phyloP scores from a whole-genome alignment of 2,113 vertebrate species.

The Antechinus flavipes region DNA sequence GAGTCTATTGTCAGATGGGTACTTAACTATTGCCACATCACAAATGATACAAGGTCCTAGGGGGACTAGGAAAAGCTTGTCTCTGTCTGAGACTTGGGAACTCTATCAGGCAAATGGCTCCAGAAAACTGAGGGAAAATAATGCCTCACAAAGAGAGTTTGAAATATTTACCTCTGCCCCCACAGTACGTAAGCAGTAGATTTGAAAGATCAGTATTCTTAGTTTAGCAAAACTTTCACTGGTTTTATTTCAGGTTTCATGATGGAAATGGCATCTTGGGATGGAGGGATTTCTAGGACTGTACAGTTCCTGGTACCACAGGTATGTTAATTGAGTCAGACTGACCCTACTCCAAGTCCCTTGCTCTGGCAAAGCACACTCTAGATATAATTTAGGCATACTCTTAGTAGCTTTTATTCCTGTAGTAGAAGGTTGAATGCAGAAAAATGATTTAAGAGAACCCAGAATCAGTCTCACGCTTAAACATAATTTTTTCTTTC shows the following conservation, averaged over 20 bases:
- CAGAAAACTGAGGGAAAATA: not conserved
- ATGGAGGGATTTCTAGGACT: slow-evolving; percentile 97
- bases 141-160: not conserved
- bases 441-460: not conserved
- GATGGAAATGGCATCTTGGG: slow-evolving; percentile 99
- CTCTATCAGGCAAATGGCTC: not conserved
- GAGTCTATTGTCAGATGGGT: not conserved
- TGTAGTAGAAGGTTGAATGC: not conserved
- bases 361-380: not conserved
- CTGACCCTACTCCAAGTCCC: not conserved
- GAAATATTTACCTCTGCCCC: not conserved
- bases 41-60: not conserved
- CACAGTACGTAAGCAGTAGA: too few species aligned
- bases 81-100: not conserved
- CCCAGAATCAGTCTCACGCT: not conserved
- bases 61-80: not conserved
- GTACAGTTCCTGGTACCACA: slow-evolving; percentile 98
- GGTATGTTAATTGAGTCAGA: slow-evolving; percentile 82
- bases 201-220: not conserved
- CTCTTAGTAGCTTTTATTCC: not conserved
- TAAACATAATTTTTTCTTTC: not conserved
- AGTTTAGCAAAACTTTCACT: not conserved
- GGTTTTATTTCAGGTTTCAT: slow-evolving; percentile 92
- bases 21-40: not conserved
- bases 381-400: not conserved